phyloP scores from a whole-genome alignment of 2,888 invertebrate genomes.

The Lepetodrilus schrolli region DNA sequence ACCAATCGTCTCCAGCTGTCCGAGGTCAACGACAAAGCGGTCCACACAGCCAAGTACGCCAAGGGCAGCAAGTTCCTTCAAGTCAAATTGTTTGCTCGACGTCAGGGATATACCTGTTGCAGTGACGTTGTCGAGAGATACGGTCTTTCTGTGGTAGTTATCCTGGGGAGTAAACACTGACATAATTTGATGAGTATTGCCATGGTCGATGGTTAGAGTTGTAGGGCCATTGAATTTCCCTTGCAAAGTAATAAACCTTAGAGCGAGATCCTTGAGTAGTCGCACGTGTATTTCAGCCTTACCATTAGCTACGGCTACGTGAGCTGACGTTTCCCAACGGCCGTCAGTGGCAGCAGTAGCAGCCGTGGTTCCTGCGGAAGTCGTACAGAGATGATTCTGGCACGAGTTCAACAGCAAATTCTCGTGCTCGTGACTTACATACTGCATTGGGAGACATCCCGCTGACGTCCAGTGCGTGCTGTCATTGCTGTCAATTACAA shows the following conservation, averaged over 20 bases:
- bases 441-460: conserved; percentile 50
- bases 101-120: conserved; percentile 37
- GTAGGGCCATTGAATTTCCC: conserved; percentile 41
- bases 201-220: conserved; percentile 8
- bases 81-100: conserved; percentile 36
- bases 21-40: conserved; percentile 45
- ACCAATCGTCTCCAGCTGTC: conserved; percentile 37
- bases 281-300: conserved; percentile 25
- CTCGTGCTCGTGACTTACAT: conserved; percentile 39
- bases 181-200: conserved; percentile 23
- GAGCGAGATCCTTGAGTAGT: conserved; percentile 13
- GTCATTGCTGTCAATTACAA: conserved; percentile 50
- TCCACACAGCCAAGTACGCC: conserved; percentile 45
- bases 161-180: conserved; percentile 33
- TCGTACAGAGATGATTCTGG: conserved; percentile 32
- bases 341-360: conserved; percentile 46
- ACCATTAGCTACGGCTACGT: conserved; percentile 16
- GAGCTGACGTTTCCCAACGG: conserved; percentile 35
- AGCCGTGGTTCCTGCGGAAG: conserved; percentile 18
- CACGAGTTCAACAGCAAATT: conserved; percentile 49
- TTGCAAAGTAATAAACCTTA: conserved; percentile 41
- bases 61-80: conserved; percentile 48
- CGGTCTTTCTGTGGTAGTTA: conserved; percentile 45
- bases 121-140: conserved; percentile 21
- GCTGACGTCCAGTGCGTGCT: conserved; percentile 55